phyloP scores from a whole-genome alignment of 2,888 invertebrate species.

The Schrankia costaestrigalis region DNA sequence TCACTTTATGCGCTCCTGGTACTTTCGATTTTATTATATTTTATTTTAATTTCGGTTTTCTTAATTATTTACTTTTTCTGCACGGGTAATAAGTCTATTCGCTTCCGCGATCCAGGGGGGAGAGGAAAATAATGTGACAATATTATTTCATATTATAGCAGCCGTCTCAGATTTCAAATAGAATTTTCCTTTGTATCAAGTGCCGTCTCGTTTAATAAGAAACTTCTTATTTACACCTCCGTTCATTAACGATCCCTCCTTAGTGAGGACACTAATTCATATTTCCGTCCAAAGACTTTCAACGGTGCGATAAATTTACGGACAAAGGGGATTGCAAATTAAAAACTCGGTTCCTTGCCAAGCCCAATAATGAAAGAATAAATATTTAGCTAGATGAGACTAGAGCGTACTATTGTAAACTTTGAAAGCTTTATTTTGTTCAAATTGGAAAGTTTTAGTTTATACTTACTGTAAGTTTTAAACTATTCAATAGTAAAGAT shows the following conservation, averaged over 20 bases:
- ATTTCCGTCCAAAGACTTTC: slow-evolving; percentile 64
- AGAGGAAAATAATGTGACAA: no score
- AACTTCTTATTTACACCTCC: slow-evolving; percentile 38
- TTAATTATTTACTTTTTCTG: no score
- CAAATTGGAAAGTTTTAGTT: neutral
- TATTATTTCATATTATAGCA: no score
- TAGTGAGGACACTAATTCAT: slow-evolving; percentile 66
- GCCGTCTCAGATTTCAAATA: slow-evolving; percentile 13
- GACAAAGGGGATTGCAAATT: slow-evolving; percentile 71
- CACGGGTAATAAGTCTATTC: no score
- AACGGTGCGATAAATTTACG: slow-evolving; percentile 65
- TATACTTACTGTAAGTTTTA: no score
- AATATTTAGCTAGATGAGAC: slow-evolving; percentile 41
- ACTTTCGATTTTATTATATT: no score
- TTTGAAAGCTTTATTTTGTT: neutral
- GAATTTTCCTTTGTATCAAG: slow-evolving; percentile 26
- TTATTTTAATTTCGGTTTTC: no score
- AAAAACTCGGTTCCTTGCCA: slow-evolving; percentile 63
- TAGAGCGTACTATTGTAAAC: slow-evolving; percentile 12
- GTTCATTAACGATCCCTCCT: slow-evolving; percentile 56
- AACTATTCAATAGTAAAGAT: no score
- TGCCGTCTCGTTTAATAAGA: slow-evolving; percentile 28
- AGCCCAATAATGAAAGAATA: slow-evolving; percentile 52
- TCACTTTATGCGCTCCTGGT: no score
- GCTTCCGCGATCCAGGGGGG: no score